A percentile compares a stretch with the other conserved stretches of the same genome.
phyloP scores from a whole-genome alignment of 2,113 vertebrate genomes.

The Macrotis lagotis region DNA sequence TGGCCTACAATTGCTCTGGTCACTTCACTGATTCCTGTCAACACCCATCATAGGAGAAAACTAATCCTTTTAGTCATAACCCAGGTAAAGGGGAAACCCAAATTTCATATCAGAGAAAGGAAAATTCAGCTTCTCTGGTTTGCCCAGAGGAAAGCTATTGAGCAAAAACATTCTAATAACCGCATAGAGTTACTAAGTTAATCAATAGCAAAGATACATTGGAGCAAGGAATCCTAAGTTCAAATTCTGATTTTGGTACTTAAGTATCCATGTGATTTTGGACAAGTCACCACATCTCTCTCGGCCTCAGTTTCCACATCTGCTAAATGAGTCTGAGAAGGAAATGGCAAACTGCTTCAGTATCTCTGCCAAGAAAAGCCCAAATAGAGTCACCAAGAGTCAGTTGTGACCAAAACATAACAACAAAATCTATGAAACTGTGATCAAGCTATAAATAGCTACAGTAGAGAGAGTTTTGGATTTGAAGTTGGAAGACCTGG shows the following conservation, averaged over 20 bases:
- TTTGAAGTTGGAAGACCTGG: neutral
- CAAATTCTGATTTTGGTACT: neutral
- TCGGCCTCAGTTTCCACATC: neutral
- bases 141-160: neutral
- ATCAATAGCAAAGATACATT: neutral
- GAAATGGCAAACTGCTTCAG: neutral
- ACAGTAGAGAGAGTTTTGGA: neutral
- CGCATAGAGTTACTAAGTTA: neutral
- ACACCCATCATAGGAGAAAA: neutral
- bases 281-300: neutral
- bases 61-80: neutral
- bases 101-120: neutral
- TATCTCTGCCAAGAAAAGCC: neutral
- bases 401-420: neutral
- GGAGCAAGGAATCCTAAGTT: neutral
- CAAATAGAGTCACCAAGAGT: neutral
- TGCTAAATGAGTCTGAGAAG: neutral
- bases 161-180: neutral
- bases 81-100: neutral
- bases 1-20: neutral
- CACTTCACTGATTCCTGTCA: neutral
- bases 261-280: neutral
- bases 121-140: neutral
- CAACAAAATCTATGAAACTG: neutral
- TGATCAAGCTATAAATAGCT: neutral